Conservation (phyloP, 1,140 invertebrate genomes). For the Drosophila sucinea region DNA sequence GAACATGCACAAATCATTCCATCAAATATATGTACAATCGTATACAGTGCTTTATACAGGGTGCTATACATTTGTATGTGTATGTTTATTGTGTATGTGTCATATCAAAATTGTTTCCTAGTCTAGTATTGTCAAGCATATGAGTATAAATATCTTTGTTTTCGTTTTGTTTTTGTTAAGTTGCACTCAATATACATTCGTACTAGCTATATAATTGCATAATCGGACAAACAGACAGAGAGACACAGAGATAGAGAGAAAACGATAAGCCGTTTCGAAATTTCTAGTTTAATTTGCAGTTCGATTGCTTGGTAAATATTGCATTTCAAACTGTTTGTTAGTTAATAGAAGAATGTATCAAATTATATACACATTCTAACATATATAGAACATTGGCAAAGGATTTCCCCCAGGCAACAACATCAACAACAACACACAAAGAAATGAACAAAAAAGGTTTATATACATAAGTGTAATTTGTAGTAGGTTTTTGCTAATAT, state of each 20-base stretch:
- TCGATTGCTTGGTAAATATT: conserved; percentile 79
- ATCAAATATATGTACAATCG: not conserved
- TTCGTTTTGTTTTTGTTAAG: conserved; percentile 14
- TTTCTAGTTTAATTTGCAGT: conserved; percentile 71
- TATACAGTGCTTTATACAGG: not conserved
- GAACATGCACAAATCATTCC: not conserved
- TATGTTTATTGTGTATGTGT: conserved; percentile 1
- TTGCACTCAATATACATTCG: not conserved
- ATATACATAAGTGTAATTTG: conserved; percentile 63
- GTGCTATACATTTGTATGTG: not conserved
- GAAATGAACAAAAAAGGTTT: conserved; percentile 22
- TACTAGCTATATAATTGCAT: not conserved
- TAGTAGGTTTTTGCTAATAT: conserved; percentile 56
- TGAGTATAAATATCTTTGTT: not conserved
- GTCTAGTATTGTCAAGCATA: not conserved
- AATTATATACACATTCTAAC: not conserved
- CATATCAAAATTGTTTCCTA: conserved; percentile 21
- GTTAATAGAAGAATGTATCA: conserved; percentile 25
- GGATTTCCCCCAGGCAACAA: conserved; percentile 45
- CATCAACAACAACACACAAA: conserved; percentile 14
- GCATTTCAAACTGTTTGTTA: conserved; percentile 58
- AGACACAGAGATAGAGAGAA: conserved; percentile 20
- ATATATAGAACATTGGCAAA: not conserved
- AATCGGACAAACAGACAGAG: not conserved
- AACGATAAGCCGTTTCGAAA: conserved; percentile 67